Evolutionary conservation across 2,797 vertebrate species (phyloP).

Genomic region (Lagodon rhomboides): DNA sequence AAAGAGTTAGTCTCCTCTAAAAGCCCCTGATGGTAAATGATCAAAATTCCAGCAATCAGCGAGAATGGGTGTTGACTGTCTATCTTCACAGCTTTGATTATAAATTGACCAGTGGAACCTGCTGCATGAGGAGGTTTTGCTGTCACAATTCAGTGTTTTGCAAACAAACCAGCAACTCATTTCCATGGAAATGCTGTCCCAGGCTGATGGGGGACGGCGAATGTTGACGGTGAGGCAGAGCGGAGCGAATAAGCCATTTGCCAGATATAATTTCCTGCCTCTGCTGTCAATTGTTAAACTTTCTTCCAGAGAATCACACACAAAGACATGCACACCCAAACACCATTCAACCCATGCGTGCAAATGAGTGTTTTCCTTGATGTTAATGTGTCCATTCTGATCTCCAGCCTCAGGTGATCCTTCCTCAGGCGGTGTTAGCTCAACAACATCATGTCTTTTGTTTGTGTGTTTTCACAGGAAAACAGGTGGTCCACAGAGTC

Average conservation of each 20-base stretch:
- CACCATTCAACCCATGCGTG: background rate
- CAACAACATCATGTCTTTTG: constrained; percentile 39
- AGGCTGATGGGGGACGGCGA: background rate
- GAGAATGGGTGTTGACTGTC: constrained; percentile 31
- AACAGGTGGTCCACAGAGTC: constrained; percentile 50
- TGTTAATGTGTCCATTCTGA: constrained; percentile 20
- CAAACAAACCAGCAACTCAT: constrained; percentile 44
- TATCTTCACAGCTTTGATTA: constrained; percentile 37
- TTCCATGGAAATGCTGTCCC: constrained; percentile 48
- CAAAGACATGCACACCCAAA: constrained; percentile 11
- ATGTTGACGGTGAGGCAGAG: constrained; percentile 24
- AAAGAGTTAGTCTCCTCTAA: constrained; percentile 35
- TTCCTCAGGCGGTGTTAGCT: constrained; percentile 24
- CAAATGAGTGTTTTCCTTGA: background rate
- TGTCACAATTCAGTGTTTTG: constrained; percentile 50
- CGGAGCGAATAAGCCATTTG: constrained; percentile 30
- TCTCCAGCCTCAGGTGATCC: constrained; percentile 10
- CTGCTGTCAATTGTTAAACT: constrained; percentile 20
- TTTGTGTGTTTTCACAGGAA: constrained; percentile 64
- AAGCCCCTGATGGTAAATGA: constrained; percentile 8
- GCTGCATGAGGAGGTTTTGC: constrained; percentile 34
- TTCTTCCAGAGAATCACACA: constrained; percentile 19
- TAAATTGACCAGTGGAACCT: constrained; percentile 27
- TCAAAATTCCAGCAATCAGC: constrained; percentile 20
- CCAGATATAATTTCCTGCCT: constrained; percentile 26